A percentile compares a stretch with the other conserved stretches of the same genome.
Conservation (phyloP, 2,797 vertebrate species). For the Phrynocephalus forsythii region DNA sequence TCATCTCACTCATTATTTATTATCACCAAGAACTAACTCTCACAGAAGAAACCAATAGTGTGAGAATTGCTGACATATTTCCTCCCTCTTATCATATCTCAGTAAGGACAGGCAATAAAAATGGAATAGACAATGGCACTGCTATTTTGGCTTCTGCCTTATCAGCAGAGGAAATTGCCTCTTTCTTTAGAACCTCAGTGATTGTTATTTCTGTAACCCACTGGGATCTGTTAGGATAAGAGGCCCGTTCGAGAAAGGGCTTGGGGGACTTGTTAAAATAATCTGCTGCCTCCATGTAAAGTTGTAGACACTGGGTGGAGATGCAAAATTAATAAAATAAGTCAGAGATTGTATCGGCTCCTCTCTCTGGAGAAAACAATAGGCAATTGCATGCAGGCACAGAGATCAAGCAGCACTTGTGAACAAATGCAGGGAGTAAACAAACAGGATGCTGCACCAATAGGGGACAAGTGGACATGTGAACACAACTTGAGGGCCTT, state of each 20-base stretch:
- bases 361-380: not conserved
- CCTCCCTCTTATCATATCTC: constrained; percentile 22
- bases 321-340: constrained; percentile 51
- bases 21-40: not conserved
- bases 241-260: constrained; percentile 68
- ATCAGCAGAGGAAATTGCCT: constrained; percentile 73
- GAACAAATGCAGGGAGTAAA: not conserved
- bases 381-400: not conserved
- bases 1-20: constrained; percentile 21
- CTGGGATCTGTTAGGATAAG: constrained; percentile 69
- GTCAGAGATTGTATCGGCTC: not conserved
- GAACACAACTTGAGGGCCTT: not conserved
- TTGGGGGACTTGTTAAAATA: constrained; percentile 73
- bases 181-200: constrained; percentile 71
- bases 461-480: not conserved
- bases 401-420: not conserved
- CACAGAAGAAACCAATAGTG: not conserved
- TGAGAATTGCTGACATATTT: not conserved
- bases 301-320: constrained; percentile 53
- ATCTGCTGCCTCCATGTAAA: constrained; percentile 68
- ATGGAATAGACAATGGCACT: constrained; percentile 65
- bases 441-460: not conserved
- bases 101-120: constrained; percentile 63
- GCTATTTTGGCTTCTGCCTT: constrained; percentile 61
- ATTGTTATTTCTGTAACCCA: constrained; percentile 73